Evolutionary conservation across 2,797 vertebrate genomes (phyloP), one percentile per base, ranked within the genome.

Genomic region (Microhierax caerulescens): DNA sequence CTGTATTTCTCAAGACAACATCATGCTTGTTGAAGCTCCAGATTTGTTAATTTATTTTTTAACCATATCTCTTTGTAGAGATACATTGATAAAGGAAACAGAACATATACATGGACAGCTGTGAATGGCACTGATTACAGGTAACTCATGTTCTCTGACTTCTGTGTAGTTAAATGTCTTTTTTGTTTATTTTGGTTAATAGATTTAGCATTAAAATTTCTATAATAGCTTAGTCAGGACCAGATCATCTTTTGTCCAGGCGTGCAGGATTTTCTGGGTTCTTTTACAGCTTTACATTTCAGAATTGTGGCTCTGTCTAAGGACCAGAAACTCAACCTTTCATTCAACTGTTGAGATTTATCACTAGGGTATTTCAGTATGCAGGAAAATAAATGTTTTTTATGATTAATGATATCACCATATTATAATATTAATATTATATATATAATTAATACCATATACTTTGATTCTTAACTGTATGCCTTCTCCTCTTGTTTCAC

Each of bases 121-220:
- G 99, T 99, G 93, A 99, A 99, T 93, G 99, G 99, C 81, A 99
- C 99, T 88, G 99, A 99, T 97, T 99, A 99, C 98, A 99, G 99
- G 99, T 99, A 98, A 98, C 64, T 82, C 2, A 5, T 82, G 45
- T 56, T 53, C 11, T 50, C 36, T 54, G 41, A 11, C 8, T 34
- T 82, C 43, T 54, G 6, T 63, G 32, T 68, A 25, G 27, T 54
- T 53, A 72, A 88, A 36, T 47, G 2, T 53, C 8, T 5, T 63
- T 80, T 95, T 34, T 23, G 4, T 84, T 81, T 51, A 13, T 86
- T 93, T 87, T 41, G 2, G 7, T 81, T 65, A 27, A 70, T 56
- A 45, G 24, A 59, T 95, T 61, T 83, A 56, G 3, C 1, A 2
- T 68, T 68, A 47, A 15, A 12, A 15, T 81, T 88, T 68, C 54